A percentile compares a stretch with the other conserved stretches of the same genome.
phyloP scores from a whole-genome alignment of 2,797 vertebrate genomes.

The Protosalanx chinensis region DNA sequence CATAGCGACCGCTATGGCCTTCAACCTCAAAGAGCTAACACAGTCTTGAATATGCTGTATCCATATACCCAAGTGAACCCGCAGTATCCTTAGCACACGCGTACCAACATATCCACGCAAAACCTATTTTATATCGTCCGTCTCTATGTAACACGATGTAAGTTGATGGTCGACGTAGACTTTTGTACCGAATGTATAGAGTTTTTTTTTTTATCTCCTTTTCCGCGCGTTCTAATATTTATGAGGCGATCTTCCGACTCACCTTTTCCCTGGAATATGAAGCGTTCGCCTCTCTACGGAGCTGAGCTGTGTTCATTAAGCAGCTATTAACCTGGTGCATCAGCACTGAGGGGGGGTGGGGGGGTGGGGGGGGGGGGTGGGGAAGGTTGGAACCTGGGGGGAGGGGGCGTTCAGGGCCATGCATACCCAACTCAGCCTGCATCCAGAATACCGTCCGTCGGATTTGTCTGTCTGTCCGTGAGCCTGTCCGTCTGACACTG shows the following conservation, averaged over 20 bases:
- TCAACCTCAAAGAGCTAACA: not conserved
- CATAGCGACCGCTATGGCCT: not conserved
- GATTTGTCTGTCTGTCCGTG: slow-evolving; percentile 1
- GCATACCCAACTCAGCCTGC: not conserved
- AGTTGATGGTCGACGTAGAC: not conserved
- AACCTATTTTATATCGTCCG: too few species aligned
- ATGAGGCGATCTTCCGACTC: not conserved
- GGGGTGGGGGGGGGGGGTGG: too few species aligned
- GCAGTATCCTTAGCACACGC: too few species aligned
- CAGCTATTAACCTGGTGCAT: not conserved
- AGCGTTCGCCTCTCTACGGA: not conserved
- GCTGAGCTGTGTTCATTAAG: not conserved
- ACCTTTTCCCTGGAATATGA: not conserved
- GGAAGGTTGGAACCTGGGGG: not conserved
- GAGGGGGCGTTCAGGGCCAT: not conserved
- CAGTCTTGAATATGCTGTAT: too few species aligned
- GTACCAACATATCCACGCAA: too few species aligned
- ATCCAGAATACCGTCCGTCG: not conserved
- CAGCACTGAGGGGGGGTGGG: not conserved
- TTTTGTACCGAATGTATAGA: not conserved
- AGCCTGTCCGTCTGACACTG: not conserved
- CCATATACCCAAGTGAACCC: too few species aligned
- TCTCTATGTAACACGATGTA: too few species aligned
- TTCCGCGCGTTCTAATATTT: not conserved
- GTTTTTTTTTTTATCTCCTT: not conserved